These are phyloP conservation scores for Manis javanica DNA, from an alignment of 2,797 vertebrate genomes.

Conservation along the genomic window DNA sequence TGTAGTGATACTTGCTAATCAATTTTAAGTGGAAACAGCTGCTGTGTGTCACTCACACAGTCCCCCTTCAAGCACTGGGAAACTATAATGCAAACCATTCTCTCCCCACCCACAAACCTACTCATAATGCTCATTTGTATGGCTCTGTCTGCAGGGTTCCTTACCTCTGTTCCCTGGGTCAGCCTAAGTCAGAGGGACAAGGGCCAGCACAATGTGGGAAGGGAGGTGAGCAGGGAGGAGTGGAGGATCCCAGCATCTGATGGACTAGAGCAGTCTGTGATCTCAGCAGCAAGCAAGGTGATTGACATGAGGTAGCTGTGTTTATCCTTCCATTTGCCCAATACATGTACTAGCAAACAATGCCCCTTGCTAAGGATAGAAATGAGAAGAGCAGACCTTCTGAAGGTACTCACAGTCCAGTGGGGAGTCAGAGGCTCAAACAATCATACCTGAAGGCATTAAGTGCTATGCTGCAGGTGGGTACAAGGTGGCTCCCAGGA, in stretches of 20 bases:
- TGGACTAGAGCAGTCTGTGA: not conserved
- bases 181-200: not conserved
- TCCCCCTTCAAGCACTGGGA: conserved; percentile 28
- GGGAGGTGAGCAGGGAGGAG: not conserved
- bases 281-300: not conserved
- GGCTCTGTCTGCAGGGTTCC: not conserved
- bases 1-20: conserved; percentile 71
- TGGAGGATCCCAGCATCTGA: not conserved
- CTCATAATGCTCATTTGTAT: not conserved
- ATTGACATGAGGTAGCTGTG: fast-evolving
- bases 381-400: not conserved
- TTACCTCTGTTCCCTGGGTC: not conserved
- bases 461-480: not conserved
- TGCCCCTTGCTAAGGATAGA: not conserved
- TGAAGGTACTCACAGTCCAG: not conserved
- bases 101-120: not conserved
- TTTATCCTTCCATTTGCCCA: not conserved
- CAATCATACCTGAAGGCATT: not conserved
- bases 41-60: conserved; percentile 49
- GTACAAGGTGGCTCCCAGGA: too few relatives aligned
- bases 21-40: conserved; percentile 79
- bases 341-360: not conserved
- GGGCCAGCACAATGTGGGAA: not conserved
- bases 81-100: conserved; percentile 64
- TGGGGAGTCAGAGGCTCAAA: not conserved